Percentiles rank a stretch among this genome's conserved stretches.
Conservation (phyloP, 2,113 vertebrate genomes). For the Elachura formosa region DNA sequence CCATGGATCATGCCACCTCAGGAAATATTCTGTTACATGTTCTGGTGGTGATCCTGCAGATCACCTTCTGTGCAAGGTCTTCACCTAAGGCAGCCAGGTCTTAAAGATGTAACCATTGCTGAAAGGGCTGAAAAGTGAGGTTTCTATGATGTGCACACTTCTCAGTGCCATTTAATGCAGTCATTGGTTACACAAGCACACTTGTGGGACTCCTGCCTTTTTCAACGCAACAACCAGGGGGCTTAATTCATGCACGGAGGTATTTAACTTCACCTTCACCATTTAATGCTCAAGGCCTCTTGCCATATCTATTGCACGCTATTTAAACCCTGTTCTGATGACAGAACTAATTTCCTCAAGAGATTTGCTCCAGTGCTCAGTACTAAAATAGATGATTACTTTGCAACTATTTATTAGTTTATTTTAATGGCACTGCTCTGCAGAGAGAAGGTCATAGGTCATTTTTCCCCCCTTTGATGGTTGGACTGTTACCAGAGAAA, state of each 20-base stretch:
- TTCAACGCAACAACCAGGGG: accelerated
- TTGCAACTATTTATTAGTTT: neutral
- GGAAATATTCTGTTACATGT: neutral
- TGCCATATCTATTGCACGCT: neutral
- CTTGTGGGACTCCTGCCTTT: neutral
- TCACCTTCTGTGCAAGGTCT: neutral
- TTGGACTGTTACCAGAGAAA: neutral
- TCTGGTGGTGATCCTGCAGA: neutral
- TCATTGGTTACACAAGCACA: neutral
- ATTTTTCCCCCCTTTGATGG: neutral
- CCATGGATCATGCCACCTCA: neutral
- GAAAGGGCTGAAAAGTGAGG: neutral
- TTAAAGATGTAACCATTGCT: neutral
- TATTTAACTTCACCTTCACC: neutral
- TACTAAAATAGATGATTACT: neutral
- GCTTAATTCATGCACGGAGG: neutral
- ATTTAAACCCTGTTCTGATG: neutral
- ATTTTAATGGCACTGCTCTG: neutral
- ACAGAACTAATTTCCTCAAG: conserved; percentile 23
- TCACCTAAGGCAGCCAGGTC: neutral
- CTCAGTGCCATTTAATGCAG: neutral
- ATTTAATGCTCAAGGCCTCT: neutral
- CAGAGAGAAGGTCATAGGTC: neutral
- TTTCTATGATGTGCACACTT: accelerated
- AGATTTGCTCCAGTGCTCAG: neutral